Percentiles rank a stretch among this genome's conserved stretches.
Conservation (phyloP, 1,140 invertebrate species). For the Chionoecetes opilio region DNA sequence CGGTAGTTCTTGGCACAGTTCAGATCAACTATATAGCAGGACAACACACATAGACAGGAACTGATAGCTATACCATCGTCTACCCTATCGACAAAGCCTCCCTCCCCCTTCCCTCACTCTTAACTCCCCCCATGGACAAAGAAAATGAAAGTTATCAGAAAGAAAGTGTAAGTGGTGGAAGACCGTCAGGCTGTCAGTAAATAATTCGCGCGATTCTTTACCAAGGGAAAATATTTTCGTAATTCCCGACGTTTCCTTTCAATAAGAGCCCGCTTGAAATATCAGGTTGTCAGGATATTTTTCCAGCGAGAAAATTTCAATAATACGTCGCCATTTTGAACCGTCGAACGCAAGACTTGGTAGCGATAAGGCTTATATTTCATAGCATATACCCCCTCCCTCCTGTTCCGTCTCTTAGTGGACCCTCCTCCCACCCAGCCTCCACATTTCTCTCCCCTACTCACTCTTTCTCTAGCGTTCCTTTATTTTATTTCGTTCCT, state of each 20-base stretch:
- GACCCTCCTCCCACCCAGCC: neutral
- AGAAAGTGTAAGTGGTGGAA: slow-evolving; percentile 72
- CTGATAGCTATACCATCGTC: neutral
- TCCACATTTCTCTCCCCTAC: neutral
- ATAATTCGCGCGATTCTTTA: slow-evolving; percentile 81
- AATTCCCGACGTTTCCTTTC: slow-evolving; percentile 82
- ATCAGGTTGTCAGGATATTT: slow-evolving; percentile 81
- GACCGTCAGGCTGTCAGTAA: slow-evolving; percentile 80
- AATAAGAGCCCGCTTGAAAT: slow-evolving; percentile 81
- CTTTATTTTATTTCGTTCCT: slow-evolving; percentile 27
- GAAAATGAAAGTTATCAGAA: slow-evolving; percentile 72
- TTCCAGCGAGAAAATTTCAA: slow-evolving; percentile 81
- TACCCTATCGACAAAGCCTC: neutral
- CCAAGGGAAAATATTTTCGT: slow-evolving; percentile 81
- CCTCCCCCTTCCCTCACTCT: neutral
- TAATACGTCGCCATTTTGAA: slow-evolving; percentile 80
- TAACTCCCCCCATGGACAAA: slow-evolving; percentile 56
- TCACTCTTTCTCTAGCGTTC: neutral
- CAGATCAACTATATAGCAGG: neutral
- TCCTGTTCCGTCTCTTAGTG: neutral
- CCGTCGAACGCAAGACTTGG: slow-evolving; percentile 77
- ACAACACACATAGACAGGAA: neutral
- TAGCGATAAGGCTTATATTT: slow-evolving; percentile 78
- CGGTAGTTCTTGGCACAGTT: neutral
- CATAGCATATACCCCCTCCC: slow-evolving; percentile 63